These are phyloP conservation scores for Actenoides lindsayi DNA, from an alignment of 2,113 vertebrate genomes.

Conservation along the genomic window DNA sequence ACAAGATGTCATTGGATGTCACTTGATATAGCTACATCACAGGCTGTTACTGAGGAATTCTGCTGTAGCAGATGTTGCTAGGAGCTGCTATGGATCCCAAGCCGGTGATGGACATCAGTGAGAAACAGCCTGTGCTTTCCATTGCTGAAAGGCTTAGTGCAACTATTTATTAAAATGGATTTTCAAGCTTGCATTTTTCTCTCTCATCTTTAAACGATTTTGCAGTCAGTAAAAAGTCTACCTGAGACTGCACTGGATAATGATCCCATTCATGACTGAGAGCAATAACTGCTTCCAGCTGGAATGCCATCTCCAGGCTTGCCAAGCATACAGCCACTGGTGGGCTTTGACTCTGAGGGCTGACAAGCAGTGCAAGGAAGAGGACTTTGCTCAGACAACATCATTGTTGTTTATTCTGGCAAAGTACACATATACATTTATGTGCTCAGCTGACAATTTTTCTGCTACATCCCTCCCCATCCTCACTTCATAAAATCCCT, in stretches of 20 bases:
- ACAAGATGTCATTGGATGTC: accelerated
- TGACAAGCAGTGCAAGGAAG: accelerated
- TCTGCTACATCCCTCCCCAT: not conserved
- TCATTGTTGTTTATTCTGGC: not conserved
- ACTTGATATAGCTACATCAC: accelerated
- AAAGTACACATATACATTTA: not conserved
- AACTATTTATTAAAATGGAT: not conserved
- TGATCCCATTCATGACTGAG: not conserved
- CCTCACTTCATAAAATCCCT: not conserved
- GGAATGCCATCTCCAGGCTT: not conserved
- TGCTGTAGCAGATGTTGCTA: not conserved
- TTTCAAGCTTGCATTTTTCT: not conserved
- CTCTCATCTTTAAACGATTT: not conserved
- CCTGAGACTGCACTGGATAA: not conserved
- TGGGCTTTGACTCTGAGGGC: not conserved
- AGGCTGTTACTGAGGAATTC: not conserved
- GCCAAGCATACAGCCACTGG: accelerated
- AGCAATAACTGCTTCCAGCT: not conserved
- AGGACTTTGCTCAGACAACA: no score
- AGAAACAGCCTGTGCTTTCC: not conserved
- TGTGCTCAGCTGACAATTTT: not conserved
- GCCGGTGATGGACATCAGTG: not conserved
- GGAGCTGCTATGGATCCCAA: not conserved
- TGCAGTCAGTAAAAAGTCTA: not conserved
- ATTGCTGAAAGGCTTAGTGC: not conserved